Percentiles rank a stretch among this genome's conserved stretches.
Evolutionary conservation across 2,113 vertebrate genomes (phyloP).

Genomic region (Apistogramma diplotaenia): DNA sequence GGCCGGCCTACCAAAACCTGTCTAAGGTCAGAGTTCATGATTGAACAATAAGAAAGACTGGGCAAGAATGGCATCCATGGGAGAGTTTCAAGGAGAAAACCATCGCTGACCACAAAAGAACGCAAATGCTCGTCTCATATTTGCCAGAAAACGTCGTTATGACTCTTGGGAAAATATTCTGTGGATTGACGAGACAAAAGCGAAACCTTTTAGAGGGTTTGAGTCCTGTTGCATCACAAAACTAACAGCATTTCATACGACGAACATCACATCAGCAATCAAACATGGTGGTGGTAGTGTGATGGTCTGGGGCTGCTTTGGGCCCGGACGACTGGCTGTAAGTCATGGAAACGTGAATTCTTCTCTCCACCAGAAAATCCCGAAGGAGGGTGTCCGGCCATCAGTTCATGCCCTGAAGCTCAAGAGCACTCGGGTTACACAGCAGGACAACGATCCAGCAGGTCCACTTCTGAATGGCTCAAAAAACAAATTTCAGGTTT

Average conservation of each 20-base stretch:
- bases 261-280: not conserved
- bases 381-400: not conserved
- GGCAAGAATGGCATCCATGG: not conserved
- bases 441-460: too few relatives aligned
- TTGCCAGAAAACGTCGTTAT: not conserved
- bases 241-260: not conserved
- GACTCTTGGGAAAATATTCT: not conserved
- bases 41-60: not conserved
- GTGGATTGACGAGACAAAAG: not conserved
- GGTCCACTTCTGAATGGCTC: too few relatives aligned
- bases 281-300: not conserved
- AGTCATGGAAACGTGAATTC: not conserved
- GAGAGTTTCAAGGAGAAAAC: not conserved
- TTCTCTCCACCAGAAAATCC: not conserved
- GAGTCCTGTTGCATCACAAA: not conserved
- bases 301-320: not conserved
- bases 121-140: not conserved
- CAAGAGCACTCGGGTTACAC: too few relatives aligned
- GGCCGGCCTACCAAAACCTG: not conserved
- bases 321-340: not conserved
- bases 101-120: not conserved
- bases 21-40: not conserved
- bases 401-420: not conserved
- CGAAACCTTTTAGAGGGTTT: not conserved
- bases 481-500: too few relatives aligned